phyloP scores from a whole-genome alignment of 2,888 invertebrate species.

The Eristalis intricaria region DNA sequence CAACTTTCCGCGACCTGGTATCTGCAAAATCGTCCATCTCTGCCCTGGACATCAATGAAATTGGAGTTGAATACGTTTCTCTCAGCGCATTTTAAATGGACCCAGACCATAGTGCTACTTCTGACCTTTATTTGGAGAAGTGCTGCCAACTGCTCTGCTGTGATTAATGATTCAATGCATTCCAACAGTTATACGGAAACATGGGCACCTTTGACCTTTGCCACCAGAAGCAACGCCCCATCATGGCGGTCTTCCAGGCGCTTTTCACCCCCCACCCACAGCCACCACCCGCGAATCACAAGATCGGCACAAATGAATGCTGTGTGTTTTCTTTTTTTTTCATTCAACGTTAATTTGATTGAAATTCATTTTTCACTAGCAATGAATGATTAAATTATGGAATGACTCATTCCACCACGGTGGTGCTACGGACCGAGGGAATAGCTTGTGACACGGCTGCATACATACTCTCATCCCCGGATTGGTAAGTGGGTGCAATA shows the following conservation, averaged over 20 bases:
- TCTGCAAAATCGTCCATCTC: no score
- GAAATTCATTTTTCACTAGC: neutral
- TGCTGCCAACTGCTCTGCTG: no score
- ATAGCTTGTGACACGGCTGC: neutral
- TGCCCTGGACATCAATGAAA: neutral
- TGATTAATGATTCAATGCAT: neutral
- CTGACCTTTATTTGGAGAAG: neutral
- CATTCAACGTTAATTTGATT: neutral
- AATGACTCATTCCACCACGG: neutral
- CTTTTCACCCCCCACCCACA: neutral
- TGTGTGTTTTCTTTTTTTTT: neutral
- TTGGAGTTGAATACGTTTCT: neutral
- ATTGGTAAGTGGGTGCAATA: constrained; percentile 27
- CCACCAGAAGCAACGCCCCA: neutral
- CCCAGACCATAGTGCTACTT: neutral
- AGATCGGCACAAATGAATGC: neutral
- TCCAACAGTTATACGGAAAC: neutral
- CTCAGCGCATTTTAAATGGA: neutral
- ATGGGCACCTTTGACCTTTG: neutral
- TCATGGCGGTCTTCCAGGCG: neutral
- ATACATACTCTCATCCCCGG: neutral
- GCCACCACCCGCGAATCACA: neutral
- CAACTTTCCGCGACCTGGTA: no score
- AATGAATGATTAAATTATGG: neutral
- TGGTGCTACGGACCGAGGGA: neutral